Percentiles rank a stretch among this genome's conserved stretches.
These are phyloP conservation scores for Cuculus canorus DNA, from an alignment of 2,797 vertebrate genomes.

Conservation along the genomic window DNA sequence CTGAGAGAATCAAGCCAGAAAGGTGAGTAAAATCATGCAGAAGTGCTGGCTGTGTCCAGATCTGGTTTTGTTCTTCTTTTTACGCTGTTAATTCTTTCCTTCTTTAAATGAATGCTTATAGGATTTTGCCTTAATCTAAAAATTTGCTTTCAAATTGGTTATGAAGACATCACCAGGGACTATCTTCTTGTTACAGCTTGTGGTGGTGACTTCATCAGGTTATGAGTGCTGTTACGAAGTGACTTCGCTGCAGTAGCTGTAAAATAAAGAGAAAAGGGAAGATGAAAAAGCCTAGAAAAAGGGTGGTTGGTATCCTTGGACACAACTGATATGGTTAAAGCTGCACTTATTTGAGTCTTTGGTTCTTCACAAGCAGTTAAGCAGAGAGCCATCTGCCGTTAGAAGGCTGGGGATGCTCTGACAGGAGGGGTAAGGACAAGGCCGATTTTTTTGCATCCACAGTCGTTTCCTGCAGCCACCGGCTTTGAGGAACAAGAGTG, in stretches of 20 bases:
- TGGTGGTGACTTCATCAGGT: neutral
- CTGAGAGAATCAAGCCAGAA: constrained; percentile 33
- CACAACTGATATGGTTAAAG: neutral
- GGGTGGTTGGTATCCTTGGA: neutral
- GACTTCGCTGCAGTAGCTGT: neutral
- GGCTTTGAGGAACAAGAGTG: neutral
- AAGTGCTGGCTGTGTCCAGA: neutral
- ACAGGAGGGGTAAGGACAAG: neutral
- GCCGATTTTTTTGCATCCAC: neutral
- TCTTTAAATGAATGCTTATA: neutral
- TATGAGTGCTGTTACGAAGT: neutral
- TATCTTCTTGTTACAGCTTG: no score
- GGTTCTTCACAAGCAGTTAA: no score
- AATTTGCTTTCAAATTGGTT: neutral
- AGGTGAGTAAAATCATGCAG: constrained; percentile 49
- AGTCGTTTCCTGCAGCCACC: neutral
- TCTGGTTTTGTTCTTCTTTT: neutral
- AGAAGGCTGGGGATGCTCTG: neutral
- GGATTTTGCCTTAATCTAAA: neutral
- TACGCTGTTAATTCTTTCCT: neutral
- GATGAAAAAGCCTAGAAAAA: neutral
- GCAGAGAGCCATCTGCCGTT: neutral
- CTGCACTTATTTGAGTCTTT: neutral
- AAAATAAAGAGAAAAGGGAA: neutral
- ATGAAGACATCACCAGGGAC: neutral